phyloP scores from a whole-genome alignment of 2,797 vertebrate species.

The Cossypha dichroa region DNA sequence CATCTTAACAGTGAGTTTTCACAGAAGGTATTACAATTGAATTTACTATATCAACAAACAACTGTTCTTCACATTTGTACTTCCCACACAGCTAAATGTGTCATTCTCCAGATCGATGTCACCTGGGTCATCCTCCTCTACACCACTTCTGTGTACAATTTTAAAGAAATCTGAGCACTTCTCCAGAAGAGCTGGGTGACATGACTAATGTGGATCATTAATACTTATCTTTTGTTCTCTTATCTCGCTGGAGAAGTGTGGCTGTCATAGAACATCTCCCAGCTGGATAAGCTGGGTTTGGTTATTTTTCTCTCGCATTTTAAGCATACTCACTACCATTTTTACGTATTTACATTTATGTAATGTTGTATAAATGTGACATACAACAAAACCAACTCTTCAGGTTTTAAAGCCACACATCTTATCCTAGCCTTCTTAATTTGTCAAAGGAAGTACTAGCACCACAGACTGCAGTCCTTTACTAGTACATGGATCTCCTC shows the following conservation, averaged over 20 bases:
- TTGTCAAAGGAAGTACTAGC: neutral
- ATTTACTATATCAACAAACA: neutral
- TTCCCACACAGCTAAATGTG: neutral
- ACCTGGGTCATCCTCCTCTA: neutral
- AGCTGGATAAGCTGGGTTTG: fast-evolving
- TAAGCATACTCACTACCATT: neutral
- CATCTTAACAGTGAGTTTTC: neutral
- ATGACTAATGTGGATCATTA: neutral
- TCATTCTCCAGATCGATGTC: neutral
- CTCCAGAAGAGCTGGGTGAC: neutral
- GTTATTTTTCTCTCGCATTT: neutral
- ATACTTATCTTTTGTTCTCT: neutral
- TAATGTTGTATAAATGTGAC: neutral
- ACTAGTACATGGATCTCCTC: neutral
- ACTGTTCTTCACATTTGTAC: neutral
- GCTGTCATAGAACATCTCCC: neutral
- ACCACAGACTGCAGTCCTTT: neutral
- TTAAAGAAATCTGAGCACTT: neutral
- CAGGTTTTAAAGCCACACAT: neutral
- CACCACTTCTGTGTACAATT: neutral
- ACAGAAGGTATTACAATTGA: neutral
- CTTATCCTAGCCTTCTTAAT: neutral
- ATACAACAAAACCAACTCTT: neutral
- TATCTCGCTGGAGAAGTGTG: neutral
- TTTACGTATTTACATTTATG: neutral